Conservation (phyloP, 1,140 invertebrate species). For the Cepaea nemoralis region DNA sequence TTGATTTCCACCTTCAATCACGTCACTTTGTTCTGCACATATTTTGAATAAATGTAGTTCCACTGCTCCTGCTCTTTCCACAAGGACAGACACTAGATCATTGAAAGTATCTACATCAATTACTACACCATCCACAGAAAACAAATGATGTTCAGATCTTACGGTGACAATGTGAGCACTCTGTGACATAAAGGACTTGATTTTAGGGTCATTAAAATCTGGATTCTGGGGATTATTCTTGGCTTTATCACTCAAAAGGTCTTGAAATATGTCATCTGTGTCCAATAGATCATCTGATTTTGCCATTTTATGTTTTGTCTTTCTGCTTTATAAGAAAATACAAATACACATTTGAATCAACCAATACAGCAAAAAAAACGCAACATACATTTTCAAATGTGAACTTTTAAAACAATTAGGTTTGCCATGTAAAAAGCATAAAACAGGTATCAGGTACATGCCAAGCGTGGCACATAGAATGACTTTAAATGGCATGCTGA, state of each 20-base stretch:
- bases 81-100: background rate
- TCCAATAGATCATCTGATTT: background rate
- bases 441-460: too few species aligned
- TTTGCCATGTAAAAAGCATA: too few species aligned
- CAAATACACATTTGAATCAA: too few species aligned
- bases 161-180: background rate
- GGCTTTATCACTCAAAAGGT: background rate
- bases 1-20: background rate
- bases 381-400: too few species aligned
- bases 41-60: background rate
- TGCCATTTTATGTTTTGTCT: background rate
- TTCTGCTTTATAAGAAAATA: constrained; percentile 2
- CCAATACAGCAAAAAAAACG: too few species aligned
- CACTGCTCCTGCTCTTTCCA: background rate
- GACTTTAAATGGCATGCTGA: too few species aligned
- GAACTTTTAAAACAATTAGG: too few species aligned
- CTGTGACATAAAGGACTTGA: background rate
- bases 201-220: background rate
- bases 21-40: background rate
- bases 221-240: background rate
- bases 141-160: background rate
- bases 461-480: too few species aligned
- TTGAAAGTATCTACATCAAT: background rate
- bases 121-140: constrained; percentile 2
- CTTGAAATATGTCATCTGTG: constrained; percentile 21